A percentile compares a stretch with the other conserved stretches of the same genome.
Evolutionary conservation across 2,113 vertebrate genomes (phyloP).

Genomic region (Pelmatolapia mariae): DNA sequence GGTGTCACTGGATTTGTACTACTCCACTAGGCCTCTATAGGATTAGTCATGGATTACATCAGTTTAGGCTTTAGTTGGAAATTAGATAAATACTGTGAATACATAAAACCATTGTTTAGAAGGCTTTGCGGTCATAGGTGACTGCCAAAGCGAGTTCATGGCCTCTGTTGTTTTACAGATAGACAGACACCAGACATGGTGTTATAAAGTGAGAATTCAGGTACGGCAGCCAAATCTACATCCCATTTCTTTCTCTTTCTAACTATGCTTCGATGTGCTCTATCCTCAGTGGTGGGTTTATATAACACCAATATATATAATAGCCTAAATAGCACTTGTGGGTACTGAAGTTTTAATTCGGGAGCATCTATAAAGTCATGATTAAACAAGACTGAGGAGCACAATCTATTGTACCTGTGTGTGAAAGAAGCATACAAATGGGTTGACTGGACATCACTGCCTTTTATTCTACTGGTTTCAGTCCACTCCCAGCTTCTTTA

Average conservation of each 20-base stretch:
- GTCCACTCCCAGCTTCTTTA: neutral
- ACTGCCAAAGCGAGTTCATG: neutral
- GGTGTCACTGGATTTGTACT: neutral
- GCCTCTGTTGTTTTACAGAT: neutral
- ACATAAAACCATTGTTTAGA: neutral
- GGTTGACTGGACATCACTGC: neutral
- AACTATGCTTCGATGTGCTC: neutral
- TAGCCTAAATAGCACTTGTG: neutral
- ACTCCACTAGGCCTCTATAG: neutral
- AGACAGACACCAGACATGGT: neutral
- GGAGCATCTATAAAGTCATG: neutral
- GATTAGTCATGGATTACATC: conserved; percentile 40
- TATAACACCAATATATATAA: neutral
- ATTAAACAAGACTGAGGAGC: neutral
- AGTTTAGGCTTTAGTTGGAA: neutral
- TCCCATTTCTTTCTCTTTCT: neutral
- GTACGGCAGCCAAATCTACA: neutral
- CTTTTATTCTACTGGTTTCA: neutral
- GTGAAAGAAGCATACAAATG: neutral
- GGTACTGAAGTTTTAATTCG: neutral
- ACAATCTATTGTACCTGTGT: neutral
- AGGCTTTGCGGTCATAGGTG: neutral
- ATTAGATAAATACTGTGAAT: neutral
- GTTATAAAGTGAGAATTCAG: neutral
- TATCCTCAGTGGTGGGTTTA: neutral